Evolutionary conservation across 2,888 invertebrate species (phyloP).

Genomic region (Agonopterix subpropinquella): DNA sequence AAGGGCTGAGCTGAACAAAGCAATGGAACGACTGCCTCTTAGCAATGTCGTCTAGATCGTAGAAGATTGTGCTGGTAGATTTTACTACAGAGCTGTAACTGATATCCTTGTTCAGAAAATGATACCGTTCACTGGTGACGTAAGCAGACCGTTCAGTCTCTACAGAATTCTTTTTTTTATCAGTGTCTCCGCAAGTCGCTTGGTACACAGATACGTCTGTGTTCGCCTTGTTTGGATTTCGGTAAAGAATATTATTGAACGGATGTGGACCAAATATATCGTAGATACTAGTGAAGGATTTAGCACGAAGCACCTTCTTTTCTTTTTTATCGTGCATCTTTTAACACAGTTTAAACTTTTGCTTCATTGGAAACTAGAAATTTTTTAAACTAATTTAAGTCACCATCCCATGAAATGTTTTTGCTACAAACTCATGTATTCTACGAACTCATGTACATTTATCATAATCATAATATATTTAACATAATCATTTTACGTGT

Average conservation of each 20-base stretch:
- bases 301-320: slow-evolving; percentile 21
- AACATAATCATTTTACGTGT: no score
- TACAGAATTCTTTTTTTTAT: slow-evolving; percentile 7
- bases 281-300: slow-evolving; percentile 41
- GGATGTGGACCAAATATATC: slow-evolving; percentile 33
- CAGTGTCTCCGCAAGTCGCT: slow-evolving; percentile 10
- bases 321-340: slow-evolving; percentile 20
- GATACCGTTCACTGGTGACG: slow-evolving; percentile 43
- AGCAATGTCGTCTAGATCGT: slow-evolving; percentile 52
- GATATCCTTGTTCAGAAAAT: slow-evolving; percentile 30
- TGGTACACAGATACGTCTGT: slow-evolving; percentile 14
- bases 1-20: slow-evolving; percentile 27
- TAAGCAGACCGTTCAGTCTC: slow-evolving; percentile 19
- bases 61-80: slow-evolving; percentile 58
- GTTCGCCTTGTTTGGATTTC: slow-evolving; percentile 11
- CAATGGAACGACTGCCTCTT: slow-evolving; percentile 52
- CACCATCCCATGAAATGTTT: no score
- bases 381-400: no score
- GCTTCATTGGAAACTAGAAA: neutral
- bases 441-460: no score
- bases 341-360: no score
- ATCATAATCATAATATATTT: no score
- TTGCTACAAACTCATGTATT: no score
- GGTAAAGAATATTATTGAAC: slow-evolving; percentile 20
- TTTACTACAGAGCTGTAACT: slow-evolving; percentile 29